Percentiles rank a stretch among this genome's conserved stretches.
phyloP scores from a whole-genome alignment of 1,140 invertebrate species.

The Sycophila sp. region DNA sequence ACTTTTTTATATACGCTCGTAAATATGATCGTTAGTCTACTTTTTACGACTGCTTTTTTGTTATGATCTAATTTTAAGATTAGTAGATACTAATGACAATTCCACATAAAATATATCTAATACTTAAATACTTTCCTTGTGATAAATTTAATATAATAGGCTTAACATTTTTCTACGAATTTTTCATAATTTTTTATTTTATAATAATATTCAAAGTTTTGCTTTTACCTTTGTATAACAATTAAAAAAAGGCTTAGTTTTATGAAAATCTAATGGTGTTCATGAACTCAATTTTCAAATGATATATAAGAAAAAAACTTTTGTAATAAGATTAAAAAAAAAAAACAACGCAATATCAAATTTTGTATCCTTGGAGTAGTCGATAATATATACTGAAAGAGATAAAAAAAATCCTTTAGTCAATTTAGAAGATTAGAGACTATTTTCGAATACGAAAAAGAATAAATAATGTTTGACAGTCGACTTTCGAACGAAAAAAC shows the following conservation, averaged over 20 bases:
- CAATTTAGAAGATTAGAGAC: constrained; percentile 26
- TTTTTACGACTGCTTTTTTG: constrained; percentile 9
- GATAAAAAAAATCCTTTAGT: constrained; percentile 19
- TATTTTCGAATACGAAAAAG: constrained; percentile 22
- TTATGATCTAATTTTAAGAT: constrained; percentile 9
- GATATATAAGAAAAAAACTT: neutral
- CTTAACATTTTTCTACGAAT: constrained; percentile 2
- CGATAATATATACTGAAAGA: neutral
- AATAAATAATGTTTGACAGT: neutral
- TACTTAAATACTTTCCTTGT: constrained; percentile 4
- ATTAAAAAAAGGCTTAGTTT: neutral
- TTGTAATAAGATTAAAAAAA: neutral
- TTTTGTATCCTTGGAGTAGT: constrained; percentile 14
- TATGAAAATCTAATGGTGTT: neutral
- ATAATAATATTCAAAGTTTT: neutral
- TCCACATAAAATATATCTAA: neutral
- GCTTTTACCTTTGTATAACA: neutral
- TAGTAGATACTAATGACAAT: constrained; percentile 2
- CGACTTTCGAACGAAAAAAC: neutral
- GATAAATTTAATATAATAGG: constrained; percentile 19
- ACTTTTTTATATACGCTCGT: neutral
- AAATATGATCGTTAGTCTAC: neutral
- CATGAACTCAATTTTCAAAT: neutral
- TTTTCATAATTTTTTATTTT: constrained; percentile 5
- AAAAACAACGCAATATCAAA: constrained; percentile 20